Conservation (phyloP, 2,888 invertebrate genomes). For the Euproctis similis region DNA sequence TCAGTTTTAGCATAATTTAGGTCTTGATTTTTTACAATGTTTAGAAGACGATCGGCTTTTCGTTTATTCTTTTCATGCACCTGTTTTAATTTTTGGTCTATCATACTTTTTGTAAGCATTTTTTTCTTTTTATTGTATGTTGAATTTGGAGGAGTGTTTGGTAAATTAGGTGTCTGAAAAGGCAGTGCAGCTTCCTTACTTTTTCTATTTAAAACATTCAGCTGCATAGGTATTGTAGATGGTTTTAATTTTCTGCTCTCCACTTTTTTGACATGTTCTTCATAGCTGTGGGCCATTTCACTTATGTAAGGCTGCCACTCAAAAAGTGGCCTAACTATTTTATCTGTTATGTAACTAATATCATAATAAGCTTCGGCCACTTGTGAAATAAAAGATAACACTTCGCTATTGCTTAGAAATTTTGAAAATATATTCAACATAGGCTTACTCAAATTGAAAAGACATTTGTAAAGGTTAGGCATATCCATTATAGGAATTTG, state of each 20-base stretch:
- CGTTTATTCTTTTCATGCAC: slow-evolving; percentile 51
- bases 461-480: slow-evolving; percentile 50
- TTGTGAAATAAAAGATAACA: slow-evolving; percentile 57
- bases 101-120: slow-evolving; percentile 52
- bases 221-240: slow-evolving; percentile 48
- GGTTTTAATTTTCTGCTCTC: slow-evolving; percentile 44
- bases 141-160: slow-evolving; percentile 45
- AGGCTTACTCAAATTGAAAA: slow-evolving; percentile 58
- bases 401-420: slow-evolving; percentile 61
- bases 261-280: slow-evolving; percentile 44
- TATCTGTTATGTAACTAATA: slow-evolving; percentile 62
- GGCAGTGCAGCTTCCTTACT: slow-evolving; percentile 20
- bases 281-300: slow-evolving; percentile 55
- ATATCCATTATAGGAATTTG: slow-evolving; percentile 44
- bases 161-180: slow-evolving; percentile 11
- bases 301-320: slow-evolving; percentile 62
- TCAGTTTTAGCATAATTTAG: slow-evolving; percentile 37
- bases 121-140: slow-evolving; percentile 31
- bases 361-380: slow-evolving; percentile 66
- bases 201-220: slow-evolving; percentile 48
- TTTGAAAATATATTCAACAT: slow-evolving; percentile 48
- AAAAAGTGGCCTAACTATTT: slow-evolving; percentile 66
- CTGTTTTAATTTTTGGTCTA: slow-evolving; percentile 50
- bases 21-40: slow-evolving; percentile 42
- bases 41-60: slow-evolving; percentile 42